A percentile compares a stretch with the other conserved stretches of the same genome.
phyloP scores from a whole-genome alignment of 1,140 invertebrate genomes.

The Papilio aristodemus region DNA sequence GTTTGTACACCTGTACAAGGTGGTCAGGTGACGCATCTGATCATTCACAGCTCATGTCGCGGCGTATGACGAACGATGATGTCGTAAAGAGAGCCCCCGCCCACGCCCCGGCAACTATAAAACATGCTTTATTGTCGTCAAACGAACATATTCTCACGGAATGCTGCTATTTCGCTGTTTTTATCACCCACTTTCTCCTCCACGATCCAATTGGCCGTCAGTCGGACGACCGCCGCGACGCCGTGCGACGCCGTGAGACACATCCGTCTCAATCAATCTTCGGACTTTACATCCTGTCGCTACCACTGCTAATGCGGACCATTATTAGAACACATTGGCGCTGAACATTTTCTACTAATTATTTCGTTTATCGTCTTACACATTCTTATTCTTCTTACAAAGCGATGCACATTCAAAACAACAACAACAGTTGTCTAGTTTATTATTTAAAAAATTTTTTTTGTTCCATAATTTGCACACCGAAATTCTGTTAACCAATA shows the following conservation, averaged over 20 bases:
- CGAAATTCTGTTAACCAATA: too few species aligned
- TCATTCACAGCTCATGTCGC: not conserved
- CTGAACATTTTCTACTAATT: conserved; percentile 5
- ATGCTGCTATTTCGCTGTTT: conserved; percentile 22
- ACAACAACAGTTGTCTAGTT: too few species aligned
- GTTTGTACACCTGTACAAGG: not conserved
- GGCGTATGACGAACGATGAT: conserved; percentile 45
- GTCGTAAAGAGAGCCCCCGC: conserved; percentile 54
- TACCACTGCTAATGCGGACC: conserved; percentile 3
- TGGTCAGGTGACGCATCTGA: conserved; percentile 44
- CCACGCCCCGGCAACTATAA: conserved; percentile 52
- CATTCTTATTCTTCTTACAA: not conserved
- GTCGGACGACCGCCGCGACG: not conserved
- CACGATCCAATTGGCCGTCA: conserved; percentile 8
- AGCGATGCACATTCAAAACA: too few species aligned
- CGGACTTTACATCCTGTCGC: conserved; percentile 18
- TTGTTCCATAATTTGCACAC: too few species aligned
- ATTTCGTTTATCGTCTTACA: not conserved
- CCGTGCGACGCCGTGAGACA: not conserved
- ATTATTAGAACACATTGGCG: conserved; percentile 12
- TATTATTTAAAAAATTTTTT: too few species aligned
- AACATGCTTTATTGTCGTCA: conserved; percentile 67
- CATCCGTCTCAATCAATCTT: conserved; percentile 22
- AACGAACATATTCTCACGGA: conserved; percentile 38
- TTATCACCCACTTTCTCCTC: conserved; percentile 18